These are phyloP conservation scores for Eupithecia dodoneata DNA, from an alignment of 2,888 invertebrate genomes.

Conservation along the genomic window DNA sequence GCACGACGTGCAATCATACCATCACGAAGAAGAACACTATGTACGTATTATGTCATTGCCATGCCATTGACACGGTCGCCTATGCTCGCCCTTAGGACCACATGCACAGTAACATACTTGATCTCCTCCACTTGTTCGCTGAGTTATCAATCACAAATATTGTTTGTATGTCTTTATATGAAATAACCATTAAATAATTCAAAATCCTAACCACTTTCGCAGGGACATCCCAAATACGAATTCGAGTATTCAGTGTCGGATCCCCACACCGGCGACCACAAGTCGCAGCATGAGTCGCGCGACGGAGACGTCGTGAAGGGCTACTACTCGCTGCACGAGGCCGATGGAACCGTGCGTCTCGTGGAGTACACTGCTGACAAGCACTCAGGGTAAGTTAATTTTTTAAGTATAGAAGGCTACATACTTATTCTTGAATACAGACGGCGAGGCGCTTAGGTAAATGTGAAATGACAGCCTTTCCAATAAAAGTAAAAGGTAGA, in stretches of 20 bases:
- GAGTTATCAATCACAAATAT: too few species aligned
- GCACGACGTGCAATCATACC: constrained; percentile 10
- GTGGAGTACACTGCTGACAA: constrained; percentile 76
- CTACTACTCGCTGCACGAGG: constrained; percentile 68
- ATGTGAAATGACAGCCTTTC: too few species aligned
- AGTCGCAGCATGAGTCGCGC: constrained; percentile 73
- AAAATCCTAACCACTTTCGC: not conserved
- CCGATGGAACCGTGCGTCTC: constrained; percentile 72
- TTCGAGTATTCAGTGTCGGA: constrained; percentile 77
- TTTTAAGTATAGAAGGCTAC: too few species aligned
- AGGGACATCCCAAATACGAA: constrained; percentile 60
- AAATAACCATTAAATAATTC: not conserved
- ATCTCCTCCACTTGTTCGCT: too few species aligned
- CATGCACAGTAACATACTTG: constrained; percentile 46
- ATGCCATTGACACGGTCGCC: constrained; percentile 43
- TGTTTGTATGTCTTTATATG: too few species aligned
- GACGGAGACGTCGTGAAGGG: constrained; percentile 83
- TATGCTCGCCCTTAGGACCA: constrained; percentile 46
- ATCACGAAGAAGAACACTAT: constrained; percentile 34
- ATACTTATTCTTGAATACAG: too few species aligned
- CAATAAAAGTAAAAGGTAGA: too few species aligned
- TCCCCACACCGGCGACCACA: constrained; percentile 76
- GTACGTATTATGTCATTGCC: constrained; percentile 38
- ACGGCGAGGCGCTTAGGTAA: too few species aligned
- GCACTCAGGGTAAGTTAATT: constrained; percentile 64